phyloP scores from a whole-genome alignment of 2,888 invertebrate genomes.

The Macrosoma leucophasiata region DNA sequence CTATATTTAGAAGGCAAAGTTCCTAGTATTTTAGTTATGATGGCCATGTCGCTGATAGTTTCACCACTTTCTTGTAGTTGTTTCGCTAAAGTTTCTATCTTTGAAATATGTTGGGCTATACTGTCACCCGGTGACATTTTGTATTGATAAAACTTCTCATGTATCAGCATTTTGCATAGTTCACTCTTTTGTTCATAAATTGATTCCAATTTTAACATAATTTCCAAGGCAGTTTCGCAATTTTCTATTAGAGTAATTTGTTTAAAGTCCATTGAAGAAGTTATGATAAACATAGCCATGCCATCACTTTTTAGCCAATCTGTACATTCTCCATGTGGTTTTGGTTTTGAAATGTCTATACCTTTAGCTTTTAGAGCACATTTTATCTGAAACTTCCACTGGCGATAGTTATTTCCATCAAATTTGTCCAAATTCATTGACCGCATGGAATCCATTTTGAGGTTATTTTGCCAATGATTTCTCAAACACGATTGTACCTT shows the following conservation, averaged over 20 bases:
- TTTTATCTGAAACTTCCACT: constrained; percentile 24
- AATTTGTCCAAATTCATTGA: constrained; percentile 9
- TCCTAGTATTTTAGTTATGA: too few species aligned
- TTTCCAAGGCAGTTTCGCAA: constrained; percentile 17
- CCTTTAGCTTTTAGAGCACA: constrained; percentile 22
- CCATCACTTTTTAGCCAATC: constrained; percentile 3
- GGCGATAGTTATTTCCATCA: constrained; percentile 15
- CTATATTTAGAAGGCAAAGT: too few species aligned
- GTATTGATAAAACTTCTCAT: constrained; percentile 21
- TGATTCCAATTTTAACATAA: constrained; percentile 22
- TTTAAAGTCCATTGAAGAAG: constrained; percentile 22
- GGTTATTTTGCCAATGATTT: not conserved
- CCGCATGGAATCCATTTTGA: not conserved
- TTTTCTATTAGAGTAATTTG: constrained; percentile 21
- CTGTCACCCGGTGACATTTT: constrained; percentile 18
- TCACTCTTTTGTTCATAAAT: constrained; percentile 18
- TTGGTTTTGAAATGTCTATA: constrained; percentile 6
- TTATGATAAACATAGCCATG: constrained; percentile 6
- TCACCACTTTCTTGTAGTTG: constrained; percentile 10
- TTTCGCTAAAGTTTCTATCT: constrained; percentile 20
- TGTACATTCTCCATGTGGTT: not conserved
- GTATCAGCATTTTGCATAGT: constrained; percentile 22
- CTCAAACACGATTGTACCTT: not conserved
- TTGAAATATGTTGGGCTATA: constrained; percentile 22
- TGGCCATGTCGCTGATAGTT: constrained; percentile 5